Evolutionary conservation across 2,888 invertebrate species (phyloP).

Genomic region (Bombyx huttoni): DNA sequence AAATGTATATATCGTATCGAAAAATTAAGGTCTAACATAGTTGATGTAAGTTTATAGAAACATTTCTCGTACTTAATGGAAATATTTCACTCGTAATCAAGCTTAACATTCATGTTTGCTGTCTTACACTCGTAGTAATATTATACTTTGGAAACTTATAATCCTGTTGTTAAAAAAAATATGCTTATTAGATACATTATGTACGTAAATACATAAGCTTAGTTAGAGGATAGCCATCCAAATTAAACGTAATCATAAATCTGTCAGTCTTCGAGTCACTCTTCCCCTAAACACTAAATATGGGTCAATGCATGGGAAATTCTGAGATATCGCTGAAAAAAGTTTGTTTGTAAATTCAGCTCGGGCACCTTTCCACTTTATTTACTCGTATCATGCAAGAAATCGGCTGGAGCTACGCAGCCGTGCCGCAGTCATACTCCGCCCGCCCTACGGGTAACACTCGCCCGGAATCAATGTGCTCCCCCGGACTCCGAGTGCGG

Average conservation of each 20-base stretch:
- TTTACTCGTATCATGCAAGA: conserved; percentile 66
- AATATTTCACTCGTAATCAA: no score
- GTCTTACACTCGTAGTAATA: no score
- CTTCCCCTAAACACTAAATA: conserved; percentile 17
- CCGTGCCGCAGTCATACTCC: conserved; percentile 64
- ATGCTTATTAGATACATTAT: not conserved
- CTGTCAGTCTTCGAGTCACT: not conserved
- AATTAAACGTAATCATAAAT: not conserved
- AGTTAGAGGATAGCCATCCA: not conserved
- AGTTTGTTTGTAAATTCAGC: conserved; percentile 67
- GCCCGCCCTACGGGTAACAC: conserved; percentile 57
- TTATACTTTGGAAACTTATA: no score
- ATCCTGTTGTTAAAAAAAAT: not conserved
- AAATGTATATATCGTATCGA: no score
- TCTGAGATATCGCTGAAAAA: conserved; percentile 50
- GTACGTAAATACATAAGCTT: not conserved
- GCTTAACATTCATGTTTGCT: no score
- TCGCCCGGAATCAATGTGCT: conserved; percentile 25
- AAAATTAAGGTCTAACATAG: no score
- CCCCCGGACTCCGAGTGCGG: conserved; percentile 32
- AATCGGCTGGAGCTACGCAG: conserved; percentile 57
- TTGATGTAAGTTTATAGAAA: no score
- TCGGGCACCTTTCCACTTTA: conserved; percentile 49
- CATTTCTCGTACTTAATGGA: no score
- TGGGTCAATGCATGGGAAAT: conserved; percentile 60